phyloP scores from a whole-genome alignment of 1,140 invertebrate genomes.

The Solenopsis invicta region DNA sequence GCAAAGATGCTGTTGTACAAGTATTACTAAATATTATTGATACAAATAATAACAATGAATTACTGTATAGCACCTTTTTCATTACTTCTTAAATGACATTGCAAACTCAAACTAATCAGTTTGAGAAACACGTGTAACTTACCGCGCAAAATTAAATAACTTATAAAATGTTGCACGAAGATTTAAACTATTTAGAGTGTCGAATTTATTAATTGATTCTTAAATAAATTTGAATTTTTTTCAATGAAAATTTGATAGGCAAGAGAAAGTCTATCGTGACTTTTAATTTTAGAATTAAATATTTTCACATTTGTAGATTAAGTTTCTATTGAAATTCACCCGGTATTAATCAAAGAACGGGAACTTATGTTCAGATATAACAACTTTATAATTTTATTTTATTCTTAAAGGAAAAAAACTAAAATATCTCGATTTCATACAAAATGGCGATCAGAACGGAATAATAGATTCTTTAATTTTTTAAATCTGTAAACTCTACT shows the following conservation, averaged over 20 bases:
- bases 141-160: conserved; percentile 9
- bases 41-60: conserved; percentile 63
- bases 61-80: conserved; percentile 71
- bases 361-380: background rate
- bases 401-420: background rate
- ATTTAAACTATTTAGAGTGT: background rate
- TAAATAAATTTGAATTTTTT: background rate
- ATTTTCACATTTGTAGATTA: background rate
- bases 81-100: conserved; percentile 60
- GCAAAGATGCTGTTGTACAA: conserved; percentile 26
- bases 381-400: background rate
- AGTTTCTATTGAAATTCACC: background rate
- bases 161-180: background rate
- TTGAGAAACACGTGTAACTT: conserved; percentile 47
- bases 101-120: conserved; percentile 53
- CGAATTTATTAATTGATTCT: background rate
- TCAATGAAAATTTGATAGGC: background rate
- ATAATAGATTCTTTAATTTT: background rate
- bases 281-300: conserved; percentile 14
- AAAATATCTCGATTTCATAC: background rate
- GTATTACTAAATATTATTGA: conserved; percentile 32
- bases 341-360: background rate
- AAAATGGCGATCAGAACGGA: background rate
- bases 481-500: conserved; percentile 13
- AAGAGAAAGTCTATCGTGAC: background rate